These are phyloP conservation scores for Apomyelois bistriatella DNA, from an alignment of 2,888 invertebrate genomes.

Conservation along the genomic window DNA sequence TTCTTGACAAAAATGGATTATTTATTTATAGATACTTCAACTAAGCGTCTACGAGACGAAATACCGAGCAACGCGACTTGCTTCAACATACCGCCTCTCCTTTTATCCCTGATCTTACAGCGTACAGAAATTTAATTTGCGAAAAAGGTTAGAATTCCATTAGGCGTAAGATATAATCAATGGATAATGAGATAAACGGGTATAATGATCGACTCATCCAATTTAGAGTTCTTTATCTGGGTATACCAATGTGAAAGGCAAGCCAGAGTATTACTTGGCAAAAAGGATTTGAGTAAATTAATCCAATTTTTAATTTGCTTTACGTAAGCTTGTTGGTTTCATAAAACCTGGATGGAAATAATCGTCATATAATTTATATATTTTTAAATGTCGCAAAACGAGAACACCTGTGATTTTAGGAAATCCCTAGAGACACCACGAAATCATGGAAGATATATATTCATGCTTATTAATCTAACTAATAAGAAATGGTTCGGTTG, in stretches of 20 bases:
- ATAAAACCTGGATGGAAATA: not conserved
- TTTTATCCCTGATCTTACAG: slow-evolving; percentile 18
- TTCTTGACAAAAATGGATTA: too few relatives aligned
- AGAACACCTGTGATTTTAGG: too few relatives aligned
- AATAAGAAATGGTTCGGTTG: too few relatives aligned
- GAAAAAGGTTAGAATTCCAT: slow-evolving; percentile 33
- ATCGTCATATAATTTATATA: too few relatives aligned
- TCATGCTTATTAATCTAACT: too few relatives aligned
- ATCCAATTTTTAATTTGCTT: not conserved
- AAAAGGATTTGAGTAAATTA: not conserved
- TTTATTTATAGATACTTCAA: too few relatives aligned
- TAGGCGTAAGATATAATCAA: slow-evolving; percentile 33
- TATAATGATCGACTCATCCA: slow-evolving; percentile 6
- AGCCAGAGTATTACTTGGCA: not conserved
- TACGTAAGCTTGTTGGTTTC: not conserved
- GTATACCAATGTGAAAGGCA: not conserved
- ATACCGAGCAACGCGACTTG: too few relatives aligned
- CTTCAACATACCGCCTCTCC: not conserved
- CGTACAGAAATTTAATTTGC: slow-evolving; percentile 24
- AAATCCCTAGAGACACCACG: too few relatives aligned
- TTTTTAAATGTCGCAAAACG: too few relatives aligned
- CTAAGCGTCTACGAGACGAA: too few relatives aligned
- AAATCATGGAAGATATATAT: too few relatives aligned
- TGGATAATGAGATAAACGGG: slow-evolving; percentile 28
- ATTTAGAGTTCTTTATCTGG: not conserved